These are phyloP conservation scores for Myxocyprinus asiaticus DNA, from an alignment of 2,113 vertebrate species.

Conservation along the genomic window DNA sequence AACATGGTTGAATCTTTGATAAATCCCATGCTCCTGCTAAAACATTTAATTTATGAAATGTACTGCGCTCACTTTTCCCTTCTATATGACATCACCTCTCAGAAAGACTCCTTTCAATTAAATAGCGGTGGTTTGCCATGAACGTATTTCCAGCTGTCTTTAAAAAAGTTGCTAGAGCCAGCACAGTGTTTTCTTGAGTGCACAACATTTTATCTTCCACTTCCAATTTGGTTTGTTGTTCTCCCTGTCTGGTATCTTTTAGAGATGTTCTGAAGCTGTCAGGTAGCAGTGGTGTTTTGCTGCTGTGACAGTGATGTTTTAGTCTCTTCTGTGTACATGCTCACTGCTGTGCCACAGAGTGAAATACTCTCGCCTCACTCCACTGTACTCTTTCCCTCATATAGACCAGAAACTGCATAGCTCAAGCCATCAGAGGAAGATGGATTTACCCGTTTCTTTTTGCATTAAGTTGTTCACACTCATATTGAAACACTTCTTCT, in stretches of 20 bases:
- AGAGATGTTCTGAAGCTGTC: constrained; percentile 22
- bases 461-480: not conserved
- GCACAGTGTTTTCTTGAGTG: constrained; percentile 17
- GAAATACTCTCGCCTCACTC: no score
- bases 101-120: constrained; percentile 24
- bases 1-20: no score
- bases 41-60: no score
- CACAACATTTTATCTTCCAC: constrained; percentile 5
- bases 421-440: not conserved
- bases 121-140: constrained; percentile 1
- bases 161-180: constrained; percentile 11
- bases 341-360: no score
- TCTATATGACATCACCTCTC: constrained; percentile 24
- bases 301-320: no score
- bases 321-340: not conserved
- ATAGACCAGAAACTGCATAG: not conserved
- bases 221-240: constrained; percentile 21
- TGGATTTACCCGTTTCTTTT: not conserved
- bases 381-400: not conserved
- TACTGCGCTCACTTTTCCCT: not conserved
- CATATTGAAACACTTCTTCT: not conserved
- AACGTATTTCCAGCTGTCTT: constrained; percentile 19
- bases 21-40: no score
- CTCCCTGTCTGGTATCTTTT: constrained; percentile 9
- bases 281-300: constrained; percentile 10